These are phyloP conservation scores for Cichlasoma orientale DNA, from an alignment of 2,797 vertebrate genomes.

Conservation along the genomic window DNA sequence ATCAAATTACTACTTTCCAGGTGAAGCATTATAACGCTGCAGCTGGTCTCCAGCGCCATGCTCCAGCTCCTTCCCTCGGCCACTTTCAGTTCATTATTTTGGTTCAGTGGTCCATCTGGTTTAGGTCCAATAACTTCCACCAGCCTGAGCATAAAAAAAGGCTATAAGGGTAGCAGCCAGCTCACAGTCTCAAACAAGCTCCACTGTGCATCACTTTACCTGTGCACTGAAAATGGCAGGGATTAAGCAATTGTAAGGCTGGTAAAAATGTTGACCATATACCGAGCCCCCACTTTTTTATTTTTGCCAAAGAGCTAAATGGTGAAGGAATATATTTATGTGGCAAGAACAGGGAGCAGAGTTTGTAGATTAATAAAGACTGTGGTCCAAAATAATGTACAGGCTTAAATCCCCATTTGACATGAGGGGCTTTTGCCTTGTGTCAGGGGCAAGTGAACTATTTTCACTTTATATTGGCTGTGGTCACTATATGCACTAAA, in stretches of 20 bases:
- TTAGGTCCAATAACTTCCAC: conserved; percentile 51
- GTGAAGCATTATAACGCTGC: conserved; percentile 35
- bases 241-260: neutral
- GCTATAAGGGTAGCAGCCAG: conserved; percentile 37
- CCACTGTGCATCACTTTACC: conserved; percentile 10
- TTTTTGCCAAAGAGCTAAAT: neutral
- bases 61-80: conserved; percentile 31
- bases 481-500: too few species aligned
- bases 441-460: neutral
- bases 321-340: neutral
- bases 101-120: conserved; percentile 69
- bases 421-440: neutral
- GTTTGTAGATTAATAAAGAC: neutral
- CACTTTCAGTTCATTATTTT: conserved; percentile 69
- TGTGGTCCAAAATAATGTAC: neutral
- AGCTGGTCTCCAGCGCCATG: conserved; percentile 38
- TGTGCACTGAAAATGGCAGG: conserved; percentile 17
- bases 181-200: conserved; percentile 26
- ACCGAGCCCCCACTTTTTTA: neutral
- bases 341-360: neutral
- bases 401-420: too few species aligned
- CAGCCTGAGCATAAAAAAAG: conserved; percentile 42
- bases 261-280: neutral
- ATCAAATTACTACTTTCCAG: conserved; percentile 24
- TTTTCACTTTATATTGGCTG: neutral